Evolutionary conservation across 2,888 invertebrate species (phyloP).

Genomic region (Prenolepis imparis): DNA sequence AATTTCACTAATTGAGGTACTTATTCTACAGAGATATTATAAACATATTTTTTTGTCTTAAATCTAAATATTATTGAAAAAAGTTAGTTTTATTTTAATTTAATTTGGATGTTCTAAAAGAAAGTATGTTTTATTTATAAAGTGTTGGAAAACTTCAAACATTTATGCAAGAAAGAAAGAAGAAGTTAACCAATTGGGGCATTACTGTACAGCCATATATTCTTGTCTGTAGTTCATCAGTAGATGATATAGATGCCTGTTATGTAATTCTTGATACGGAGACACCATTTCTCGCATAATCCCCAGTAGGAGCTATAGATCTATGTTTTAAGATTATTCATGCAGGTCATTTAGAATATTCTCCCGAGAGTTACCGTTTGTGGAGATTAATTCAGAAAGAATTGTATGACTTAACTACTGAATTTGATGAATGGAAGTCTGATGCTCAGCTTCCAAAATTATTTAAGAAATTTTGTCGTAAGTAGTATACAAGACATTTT

Average conservation of each 20-base stretch:
- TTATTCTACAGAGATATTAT: background rate
- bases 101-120: background rate
- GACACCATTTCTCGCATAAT: background rate
- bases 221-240: background rate
- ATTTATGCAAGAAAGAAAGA: background rate
- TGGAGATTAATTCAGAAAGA: conserved; percentile 13
- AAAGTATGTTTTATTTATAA: background rate
- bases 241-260: conserved; percentile 8
- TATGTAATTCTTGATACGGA: conserved; percentile 4
- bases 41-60: background rate
- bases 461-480: background rate
- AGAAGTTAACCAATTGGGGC: background rate
- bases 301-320: background rate
- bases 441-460: conserved; percentile 25
- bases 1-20: background rate
- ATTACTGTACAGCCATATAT: conserved; percentile 7
- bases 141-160: conserved; percentile 3
- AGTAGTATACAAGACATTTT: background rate
- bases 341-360: background rate
- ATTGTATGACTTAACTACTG: background rate
- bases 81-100: no score
- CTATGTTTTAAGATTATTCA: conserved; percentile 2
- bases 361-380: conserved; percentile 10
- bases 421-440: background rate
- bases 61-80: background rate